Percentiles rank a stretch among this genome's conserved stretches.
Conservation (phyloP, 1,140 invertebrate genomes). For the Dendrolimus punctatus region DNA sequence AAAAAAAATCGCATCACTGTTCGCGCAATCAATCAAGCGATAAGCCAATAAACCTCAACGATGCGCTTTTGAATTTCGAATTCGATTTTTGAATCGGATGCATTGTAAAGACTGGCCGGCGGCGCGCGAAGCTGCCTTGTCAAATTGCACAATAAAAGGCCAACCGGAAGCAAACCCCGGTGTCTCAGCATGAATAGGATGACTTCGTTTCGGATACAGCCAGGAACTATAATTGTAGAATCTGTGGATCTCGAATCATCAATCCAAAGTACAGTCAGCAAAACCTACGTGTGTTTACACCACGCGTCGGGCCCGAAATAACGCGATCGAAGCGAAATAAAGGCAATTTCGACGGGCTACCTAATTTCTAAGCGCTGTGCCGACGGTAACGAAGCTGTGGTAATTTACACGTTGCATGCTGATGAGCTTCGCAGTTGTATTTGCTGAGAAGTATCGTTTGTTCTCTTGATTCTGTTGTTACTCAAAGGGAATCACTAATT, state of each 20-base stretch:
- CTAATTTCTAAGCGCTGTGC: neutral
- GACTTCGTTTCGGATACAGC: constrained; percentile 36
- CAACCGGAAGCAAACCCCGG: constrained; percentile 57
- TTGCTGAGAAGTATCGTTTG: too few species aligned
- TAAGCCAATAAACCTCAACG: constrained; percentile 72
- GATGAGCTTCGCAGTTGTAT: too few species aligned
- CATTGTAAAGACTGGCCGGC: constrained; percentile 56
- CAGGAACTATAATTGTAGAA: constrained; percentile 57
- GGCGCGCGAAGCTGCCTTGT: constrained; percentile 56
- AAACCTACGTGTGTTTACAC: neutral
- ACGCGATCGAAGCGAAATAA: neutral
- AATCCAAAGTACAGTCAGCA: constrained; percentile 6
- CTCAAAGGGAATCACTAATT: too few species aligned
- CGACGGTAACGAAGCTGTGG: too few species aligned
- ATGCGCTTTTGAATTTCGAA: constrained; percentile 67
- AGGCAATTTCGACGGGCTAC: neutral
- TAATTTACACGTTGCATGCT: too few species aligned
- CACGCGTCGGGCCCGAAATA: too few species aligned
- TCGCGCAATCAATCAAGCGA: constrained; percentile 71
- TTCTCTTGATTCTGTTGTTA: too few species aligned
- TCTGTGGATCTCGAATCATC: constrained; percentile 7
- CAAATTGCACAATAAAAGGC: constrained; percentile 57
- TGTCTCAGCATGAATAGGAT: constrained; percentile 55
- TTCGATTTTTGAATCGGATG: constrained; percentile 58
- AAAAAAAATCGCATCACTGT: constrained; percentile 31